Percentiles rank a stretch among this genome's conserved stretches.
phyloP scores from a whole-genome alignment of 1,140 invertebrate genomes.

The Hestina assimilis region DNA sequence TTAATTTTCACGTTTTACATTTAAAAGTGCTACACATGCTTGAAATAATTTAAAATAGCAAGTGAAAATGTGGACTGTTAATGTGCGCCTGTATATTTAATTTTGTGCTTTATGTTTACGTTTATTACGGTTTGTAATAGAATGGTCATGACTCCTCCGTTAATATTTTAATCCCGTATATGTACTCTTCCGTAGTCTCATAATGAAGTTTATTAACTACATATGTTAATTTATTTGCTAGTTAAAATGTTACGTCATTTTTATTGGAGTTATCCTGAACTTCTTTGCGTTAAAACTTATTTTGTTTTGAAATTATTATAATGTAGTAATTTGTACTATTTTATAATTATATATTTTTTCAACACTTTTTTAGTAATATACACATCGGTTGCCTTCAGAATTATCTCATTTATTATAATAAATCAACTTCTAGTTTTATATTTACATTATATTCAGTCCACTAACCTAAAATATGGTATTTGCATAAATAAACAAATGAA shows the following conservation, averaged over 20 bases:
- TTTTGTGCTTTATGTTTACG: slow-evolving; percentile 44
- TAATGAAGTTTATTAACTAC: not conserved
- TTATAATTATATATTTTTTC: too few relatives aligned
- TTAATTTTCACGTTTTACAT: not conserved
- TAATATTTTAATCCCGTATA: slow-evolving; percentile 12
- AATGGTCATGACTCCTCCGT: slow-evolving; percentile 44
- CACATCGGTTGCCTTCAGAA: too few relatives aligned
- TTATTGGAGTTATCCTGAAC: too few relatives aligned
- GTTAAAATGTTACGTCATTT: not conserved
- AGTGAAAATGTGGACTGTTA: slow-evolving; percentile 31
- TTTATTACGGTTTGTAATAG: slow-evolving; percentile 60
- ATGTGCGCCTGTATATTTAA: not conserved
- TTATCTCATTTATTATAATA: too few relatives aligned
- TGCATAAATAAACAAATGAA: too few relatives aligned
- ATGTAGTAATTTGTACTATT: too few relatives aligned
- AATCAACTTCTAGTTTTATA: too few relatives aligned
- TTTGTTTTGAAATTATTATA: too few relatives aligned
- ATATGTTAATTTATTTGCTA: not conserved
- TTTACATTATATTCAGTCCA: too few relatives aligned
- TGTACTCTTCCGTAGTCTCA: not conserved
- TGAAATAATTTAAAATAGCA: slow-evolving; percentile 22
- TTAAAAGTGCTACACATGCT: not conserved
- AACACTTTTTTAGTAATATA: too few relatives aligned
- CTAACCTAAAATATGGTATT: too few relatives aligned
- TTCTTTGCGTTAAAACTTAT: too few relatives aligned